Base-by-base conservation (phyloP, 2,888 invertebrate species). In the Pandemis corylana region DNA sequence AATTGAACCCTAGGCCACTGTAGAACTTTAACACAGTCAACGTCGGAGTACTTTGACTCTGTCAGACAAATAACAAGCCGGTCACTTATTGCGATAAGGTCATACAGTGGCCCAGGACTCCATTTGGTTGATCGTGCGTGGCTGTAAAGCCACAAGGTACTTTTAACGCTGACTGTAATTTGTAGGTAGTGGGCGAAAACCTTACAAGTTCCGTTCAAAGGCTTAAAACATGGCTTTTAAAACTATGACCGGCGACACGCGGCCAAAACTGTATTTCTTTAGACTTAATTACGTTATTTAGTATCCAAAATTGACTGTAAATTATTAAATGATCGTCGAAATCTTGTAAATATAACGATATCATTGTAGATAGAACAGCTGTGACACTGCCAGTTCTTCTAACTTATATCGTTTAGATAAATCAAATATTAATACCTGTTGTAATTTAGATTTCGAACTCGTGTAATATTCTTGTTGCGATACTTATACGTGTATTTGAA, bases 351-450 rank as follows among this genome's bases (percentile, higher is more conserved):
- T 76, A 68, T 46, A 68, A 61, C 77, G 80, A 77, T 84, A 84
- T 85, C 83, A 84, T 69, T 62, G 74, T 85, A 83, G 80, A 82
- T 81, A 79, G 77, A 80, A 83, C 83, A 86, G 87, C 87, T 80
- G 81, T 78, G 83, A 79, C 91, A 92, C 91, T 92, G 91, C 91
- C 91, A 89, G 84, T 87, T 86, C 82, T 87, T 81, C 81, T 84
- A 80, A 78, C 36, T 72, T n/a, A 51, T 59, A 61, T 68, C 71
- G 44, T 56, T 12, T 76, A 71, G 56, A 63, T 71, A 71, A 73
- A 66, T 66, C 62, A 76, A 63, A 71, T 71, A 71, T 72, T 67
- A 7, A 41, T 68, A 59, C 51, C 68, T 71, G 61, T 76, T 68
- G 68, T 65, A 72, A 44, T 71, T 70, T 75, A 75, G 70, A 69